Evolutionary conservation across 2,797 vertebrate genomes (phyloP).

Genomic region (Typhlichthys eigenmanni): DNA sequence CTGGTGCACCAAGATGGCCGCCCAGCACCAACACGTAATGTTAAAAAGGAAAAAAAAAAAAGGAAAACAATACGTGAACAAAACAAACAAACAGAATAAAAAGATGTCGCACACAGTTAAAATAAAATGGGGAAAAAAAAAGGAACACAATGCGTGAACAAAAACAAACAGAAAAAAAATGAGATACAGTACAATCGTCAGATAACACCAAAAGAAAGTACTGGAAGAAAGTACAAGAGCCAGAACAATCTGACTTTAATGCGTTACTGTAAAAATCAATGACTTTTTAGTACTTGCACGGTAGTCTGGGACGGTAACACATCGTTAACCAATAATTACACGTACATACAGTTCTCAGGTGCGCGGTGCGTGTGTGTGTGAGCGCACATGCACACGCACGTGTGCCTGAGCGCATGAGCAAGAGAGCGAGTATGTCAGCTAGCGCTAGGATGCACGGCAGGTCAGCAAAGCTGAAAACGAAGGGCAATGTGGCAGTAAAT

Average conservation of each 20-base stretch:
- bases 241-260: no score
- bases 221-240: background rate
- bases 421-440: background rate
- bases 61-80: background rate
- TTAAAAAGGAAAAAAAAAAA: conserved; percentile 8
- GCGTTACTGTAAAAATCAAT: no score
- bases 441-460: no score
- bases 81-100: background rate
- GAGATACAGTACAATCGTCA: background rate
- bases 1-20: conserved; percentile 62
- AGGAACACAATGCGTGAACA: no score
- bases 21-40: conserved; percentile 6
- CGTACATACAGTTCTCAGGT: background rate
- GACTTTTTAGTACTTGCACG: background rate
- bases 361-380: conserved; percentile 2
- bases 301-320: no score
- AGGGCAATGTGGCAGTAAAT: background rate
- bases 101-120: background rate
- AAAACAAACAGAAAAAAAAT: no score
- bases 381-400: conserved; percentile 1
- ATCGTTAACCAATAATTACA: no score
- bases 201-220: background rate
- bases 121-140: no score
- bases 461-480: background rate
- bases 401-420: background rate